A percentile compares a stretch with the other conserved stretches of the same genome.
Conservation (phyloP, 2,113 vertebrate genomes). For the Taurulus bubalis region DNA sequence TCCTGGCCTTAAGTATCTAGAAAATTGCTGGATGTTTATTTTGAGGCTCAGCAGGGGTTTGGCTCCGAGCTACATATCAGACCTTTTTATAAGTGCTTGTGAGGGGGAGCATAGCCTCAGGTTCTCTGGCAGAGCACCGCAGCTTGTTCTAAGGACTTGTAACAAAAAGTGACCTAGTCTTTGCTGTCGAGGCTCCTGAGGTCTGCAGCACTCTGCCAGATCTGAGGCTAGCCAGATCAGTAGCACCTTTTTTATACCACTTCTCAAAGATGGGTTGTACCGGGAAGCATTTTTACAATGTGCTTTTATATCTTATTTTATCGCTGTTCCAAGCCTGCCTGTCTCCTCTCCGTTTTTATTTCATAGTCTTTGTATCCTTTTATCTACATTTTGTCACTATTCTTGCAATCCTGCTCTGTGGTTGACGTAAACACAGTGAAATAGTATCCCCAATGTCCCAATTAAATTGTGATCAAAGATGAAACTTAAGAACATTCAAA, state of each 20-base stretch:
- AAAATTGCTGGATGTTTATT: conserved; percentile 65
- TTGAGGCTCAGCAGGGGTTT: conserved; percentile 49
- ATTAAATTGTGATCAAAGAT: conserved; percentile 14
- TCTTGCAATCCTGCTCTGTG: conserved; percentile 10
- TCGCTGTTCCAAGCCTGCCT: conserved; percentile 22
- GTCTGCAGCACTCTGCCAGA: conserved; percentile 27
- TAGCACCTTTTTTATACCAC: conserved; percentile 45
- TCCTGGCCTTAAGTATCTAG: conserved; percentile 44
- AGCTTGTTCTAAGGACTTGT: conserved; percentile 43
- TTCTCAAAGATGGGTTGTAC: conserved; percentile 24
- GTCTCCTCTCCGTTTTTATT: conserved; percentile 27
- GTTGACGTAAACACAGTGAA: conserved; percentile 38
- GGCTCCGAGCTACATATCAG: conserved; percentile 53
- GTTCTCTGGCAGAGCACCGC: conserved; percentile 49
- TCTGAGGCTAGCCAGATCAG: conserved; percentile 50
- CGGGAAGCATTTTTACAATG: conserved; percentile 37
- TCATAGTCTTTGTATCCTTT: conserved; percentile 30
- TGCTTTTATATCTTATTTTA: conserved; percentile 46
- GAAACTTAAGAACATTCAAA: conserved; percentile 16
- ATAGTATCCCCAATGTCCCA: conserved; percentile 32
- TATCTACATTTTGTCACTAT: neutral
- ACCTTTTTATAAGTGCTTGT: conserved; percentile 47
- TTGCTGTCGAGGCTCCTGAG: conserved; percentile 28
- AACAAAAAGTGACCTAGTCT: conserved; percentile 50
- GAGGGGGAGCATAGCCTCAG: conserved; percentile 13